Evolutionary conservation across 2,888 invertebrate genomes (phyloP).

Genomic region (Scaptodrosophila latifasciaeformis): DNA sequence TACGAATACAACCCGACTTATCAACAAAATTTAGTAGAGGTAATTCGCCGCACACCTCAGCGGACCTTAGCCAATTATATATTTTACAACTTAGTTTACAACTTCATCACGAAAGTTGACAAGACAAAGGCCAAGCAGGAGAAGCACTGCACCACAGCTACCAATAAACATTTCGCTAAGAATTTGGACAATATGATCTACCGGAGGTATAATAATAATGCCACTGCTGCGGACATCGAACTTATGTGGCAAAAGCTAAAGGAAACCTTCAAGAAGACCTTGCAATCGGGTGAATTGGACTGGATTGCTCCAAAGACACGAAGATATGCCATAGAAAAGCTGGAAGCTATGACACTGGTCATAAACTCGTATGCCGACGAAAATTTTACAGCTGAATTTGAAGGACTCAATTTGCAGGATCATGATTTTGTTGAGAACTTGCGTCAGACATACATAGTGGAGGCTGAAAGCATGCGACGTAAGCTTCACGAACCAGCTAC

Average conservation of each 20-base stretch:
- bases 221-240: slow-evolving; percentile 55
- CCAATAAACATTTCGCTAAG: slow-evolving; percentile 61
- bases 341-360: slow-evolving; percentile 56
- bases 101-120: slow-evolving; percentile 42
- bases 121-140: slow-evolving; percentile 26
- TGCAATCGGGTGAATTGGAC: slow-evolving; percentile 42
- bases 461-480: slow-evolving; percentile 10
- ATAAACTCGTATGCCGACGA: slow-evolving; percentile 52
- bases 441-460: slow-evolving; percentile 15
- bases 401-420: slow-evolving; percentile 38
- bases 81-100: slow-evolving; percentile 54
- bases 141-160: slow-evolving; percentile 43
- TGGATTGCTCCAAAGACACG: slow-evolving; percentile 56
- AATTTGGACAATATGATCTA: slow-evolving; percentile 70
- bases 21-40: slow-evolving; percentile 51
- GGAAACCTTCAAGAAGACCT: slow-evolving; percentile 47
- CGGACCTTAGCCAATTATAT: slow-evolving; percentile 68
- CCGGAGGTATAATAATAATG: slow-evolving; percentile 51
- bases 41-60: slow-evolving; percentile 41
- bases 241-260: slow-evolving; percentile 65
- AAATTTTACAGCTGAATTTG: slow-evolving; percentile 58
- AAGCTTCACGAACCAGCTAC: slow-evolving; percentile 48
- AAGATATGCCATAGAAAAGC: slow-evolving; percentile 51
- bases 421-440: slow-evolving; percentile 54
- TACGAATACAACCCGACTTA: slow-evolving; percentile 54